phyloP scores from a whole-genome alignment of 2,888 invertebrate species.

The Drosophila imparisetae region DNA sequence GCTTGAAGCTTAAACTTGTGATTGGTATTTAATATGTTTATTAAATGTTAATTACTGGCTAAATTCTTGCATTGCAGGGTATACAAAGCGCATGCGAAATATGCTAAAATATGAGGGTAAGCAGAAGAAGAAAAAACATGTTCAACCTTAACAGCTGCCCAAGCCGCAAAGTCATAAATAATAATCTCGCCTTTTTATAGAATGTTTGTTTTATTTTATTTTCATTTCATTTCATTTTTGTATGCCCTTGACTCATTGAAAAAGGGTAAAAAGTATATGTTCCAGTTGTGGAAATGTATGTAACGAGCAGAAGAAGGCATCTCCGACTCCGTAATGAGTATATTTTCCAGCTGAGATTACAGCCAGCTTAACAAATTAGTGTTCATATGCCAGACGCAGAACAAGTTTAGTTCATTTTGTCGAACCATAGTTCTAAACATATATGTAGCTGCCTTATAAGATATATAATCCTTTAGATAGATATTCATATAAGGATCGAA shows the following conservation, averaged over 20 bases:
- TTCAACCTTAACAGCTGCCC: slow-evolving; percentile 17
- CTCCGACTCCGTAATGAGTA: not conserved
- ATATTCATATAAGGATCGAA: not conserved
- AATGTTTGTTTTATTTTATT: slow-evolving; percentile 21
- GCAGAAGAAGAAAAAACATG: slow-evolving; percentile 9
- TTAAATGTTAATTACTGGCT: not conserved
- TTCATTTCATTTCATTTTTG: slow-evolving; percentile 19
- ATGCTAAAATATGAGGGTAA: not conserved
- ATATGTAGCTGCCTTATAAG: not conserved
- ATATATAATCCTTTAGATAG: not conserved
- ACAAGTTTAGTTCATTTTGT: not conserved
- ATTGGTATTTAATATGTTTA: not conserved
- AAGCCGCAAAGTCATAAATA: slow-evolving; percentile 63
- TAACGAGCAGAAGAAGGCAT: not conserved
- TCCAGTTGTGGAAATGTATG: not conserved
- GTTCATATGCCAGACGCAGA: not conserved
- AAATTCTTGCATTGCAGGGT: slow-evolving; percentile 10
- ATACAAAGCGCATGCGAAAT: not conserved
- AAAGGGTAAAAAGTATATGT: not conserved
- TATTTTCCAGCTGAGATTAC: not conserved
- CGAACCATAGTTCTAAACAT: not conserved
- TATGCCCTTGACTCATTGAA: not conserved
- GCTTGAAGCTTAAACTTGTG: no score
- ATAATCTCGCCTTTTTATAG: slow-evolving; percentile 54
- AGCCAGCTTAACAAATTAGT: not conserved